These are phyloP conservation scores for Nixonia krombeini DNA, from an alignment of 1,140 invertebrate species.

Conservation along the genomic window DNA sequence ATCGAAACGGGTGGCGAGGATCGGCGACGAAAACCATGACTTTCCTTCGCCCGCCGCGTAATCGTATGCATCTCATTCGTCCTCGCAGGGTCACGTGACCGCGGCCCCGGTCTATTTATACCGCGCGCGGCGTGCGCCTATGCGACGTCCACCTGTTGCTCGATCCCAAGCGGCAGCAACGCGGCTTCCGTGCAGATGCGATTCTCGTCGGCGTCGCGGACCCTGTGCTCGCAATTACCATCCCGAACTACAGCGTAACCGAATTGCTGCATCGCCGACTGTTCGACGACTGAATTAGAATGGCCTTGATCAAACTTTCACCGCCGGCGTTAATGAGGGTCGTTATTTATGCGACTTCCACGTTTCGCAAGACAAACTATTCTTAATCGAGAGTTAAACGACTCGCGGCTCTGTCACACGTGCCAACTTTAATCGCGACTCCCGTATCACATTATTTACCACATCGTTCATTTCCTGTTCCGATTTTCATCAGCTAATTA, in stretches of 20 bases:
- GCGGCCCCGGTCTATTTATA: too few relatives aligned
- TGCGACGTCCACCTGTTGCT: background rate
- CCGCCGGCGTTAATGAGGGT: constrained; percentile 32
- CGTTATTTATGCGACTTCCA: constrained; percentile 42
- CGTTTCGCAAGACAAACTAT: constrained; percentile 43
- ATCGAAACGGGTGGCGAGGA: too few relatives aligned
- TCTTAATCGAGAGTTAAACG: constrained; percentile 6
- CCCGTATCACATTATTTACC: too few relatives aligned
- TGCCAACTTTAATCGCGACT: too few relatives aligned
- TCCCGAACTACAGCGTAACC: too few relatives aligned
- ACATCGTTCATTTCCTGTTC: too few relatives aligned
- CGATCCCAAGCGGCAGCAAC: background rate
- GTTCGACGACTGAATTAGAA: constrained; percentile 35
- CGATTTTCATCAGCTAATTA: too few relatives aligned
- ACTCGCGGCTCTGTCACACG: background rate
- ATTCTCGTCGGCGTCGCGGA: background rate
- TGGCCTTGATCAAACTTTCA: constrained; percentile 46
- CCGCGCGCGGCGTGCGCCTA: background rate
- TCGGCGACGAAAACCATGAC: too few relatives aligned
- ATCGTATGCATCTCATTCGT: too few relatives aligned
- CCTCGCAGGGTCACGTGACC: too few relatives aligned
- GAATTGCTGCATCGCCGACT: background rate
- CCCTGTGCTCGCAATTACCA: background rate
- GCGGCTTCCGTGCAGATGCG: too few relatives aligned
- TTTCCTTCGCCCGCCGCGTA: too few relatives aligned